These are phyloP conservation scores for Microcebus lehilahytsara DNA, from an alignment of 2,113 vertebrate species.

Conservation along the genomic window DNA sequence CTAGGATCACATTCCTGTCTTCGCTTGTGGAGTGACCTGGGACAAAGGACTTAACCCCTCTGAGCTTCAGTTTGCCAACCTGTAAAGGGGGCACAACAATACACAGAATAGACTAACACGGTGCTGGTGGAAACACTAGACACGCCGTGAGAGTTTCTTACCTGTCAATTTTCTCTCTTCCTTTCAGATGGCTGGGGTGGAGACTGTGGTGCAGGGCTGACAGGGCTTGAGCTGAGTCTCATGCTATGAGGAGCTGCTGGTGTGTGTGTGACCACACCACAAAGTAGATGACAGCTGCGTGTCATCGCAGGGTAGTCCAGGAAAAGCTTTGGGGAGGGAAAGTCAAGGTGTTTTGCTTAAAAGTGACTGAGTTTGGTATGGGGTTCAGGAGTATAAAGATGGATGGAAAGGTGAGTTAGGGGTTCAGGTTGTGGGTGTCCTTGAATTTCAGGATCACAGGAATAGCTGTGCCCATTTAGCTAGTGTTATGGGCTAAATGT, in stretches of 20 bases:
- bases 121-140: background rate
- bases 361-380: background rate
- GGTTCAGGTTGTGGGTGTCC: background rate
- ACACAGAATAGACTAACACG: background rate
- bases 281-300: background rate
- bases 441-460: background rate
- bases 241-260: background rate
- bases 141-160: background rate
- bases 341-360: background rate
- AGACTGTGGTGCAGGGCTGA: background rate
- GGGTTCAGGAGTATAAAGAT: background rate
- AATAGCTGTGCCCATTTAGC: background rate
- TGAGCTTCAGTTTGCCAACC: background rate
- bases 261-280: background rate
- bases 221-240: background rate
- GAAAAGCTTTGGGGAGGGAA: background rate
- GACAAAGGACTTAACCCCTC: background rate
- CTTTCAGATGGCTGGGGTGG: background rate
- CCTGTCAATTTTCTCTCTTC: conserved; percentile 5
- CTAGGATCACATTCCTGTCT: background rate
- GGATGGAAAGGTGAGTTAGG: background rate
- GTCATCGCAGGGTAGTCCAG: background rate
- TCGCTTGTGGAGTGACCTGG: background rate
- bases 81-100: background rate
- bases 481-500: background rate